phyloP scores from a whole-genome alignment of 2,113 vertebrate species.

The Coracopsis vasa region DNA sequence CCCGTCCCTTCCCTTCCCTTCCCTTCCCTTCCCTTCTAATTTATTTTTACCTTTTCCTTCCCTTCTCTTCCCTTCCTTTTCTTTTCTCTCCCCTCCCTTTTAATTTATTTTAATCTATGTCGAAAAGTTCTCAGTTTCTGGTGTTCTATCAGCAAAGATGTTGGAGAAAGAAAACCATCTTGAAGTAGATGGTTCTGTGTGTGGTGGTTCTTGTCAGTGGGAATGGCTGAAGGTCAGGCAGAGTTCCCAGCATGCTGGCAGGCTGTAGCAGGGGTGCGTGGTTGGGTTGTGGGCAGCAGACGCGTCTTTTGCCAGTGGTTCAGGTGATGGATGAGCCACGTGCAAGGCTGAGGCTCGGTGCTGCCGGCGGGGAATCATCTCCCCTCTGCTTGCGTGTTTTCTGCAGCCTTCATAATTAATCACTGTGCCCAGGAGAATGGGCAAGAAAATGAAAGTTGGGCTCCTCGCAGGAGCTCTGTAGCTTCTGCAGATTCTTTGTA shows the following conservation, averaged over 20 bases:
- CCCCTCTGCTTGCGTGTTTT: background rate
- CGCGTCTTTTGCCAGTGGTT: background rate
- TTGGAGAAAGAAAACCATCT: background rate
- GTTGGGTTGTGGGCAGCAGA: background rate
- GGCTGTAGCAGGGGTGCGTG: background rate
- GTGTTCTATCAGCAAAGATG: background rate
- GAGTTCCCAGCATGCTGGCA: background rate
- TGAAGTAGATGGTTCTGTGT: background rate
- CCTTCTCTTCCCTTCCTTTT: background rate
- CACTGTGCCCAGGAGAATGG: background rate
- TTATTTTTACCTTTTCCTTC: background rate
- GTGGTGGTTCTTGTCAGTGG: background rate
- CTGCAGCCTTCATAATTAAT: background rate
- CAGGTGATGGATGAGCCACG: background rate
- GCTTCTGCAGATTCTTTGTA: background rate
- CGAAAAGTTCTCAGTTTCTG: background rate
- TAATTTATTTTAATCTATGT: background rate
- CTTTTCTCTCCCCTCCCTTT: background rate
- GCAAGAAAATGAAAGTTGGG: background rate
- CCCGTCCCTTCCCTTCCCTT: no score
- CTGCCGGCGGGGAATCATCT: background rate
- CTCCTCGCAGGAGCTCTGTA: background rate
- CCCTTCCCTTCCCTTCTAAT: no score
- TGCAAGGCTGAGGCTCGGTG: background rate
- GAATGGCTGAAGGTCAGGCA: background rate